These are phyloP conservation scores for Phyllotis vaccarum DNA, from an alignment of 2,797 vertebrate genomes.

Conservation along the genomic window DNA sequence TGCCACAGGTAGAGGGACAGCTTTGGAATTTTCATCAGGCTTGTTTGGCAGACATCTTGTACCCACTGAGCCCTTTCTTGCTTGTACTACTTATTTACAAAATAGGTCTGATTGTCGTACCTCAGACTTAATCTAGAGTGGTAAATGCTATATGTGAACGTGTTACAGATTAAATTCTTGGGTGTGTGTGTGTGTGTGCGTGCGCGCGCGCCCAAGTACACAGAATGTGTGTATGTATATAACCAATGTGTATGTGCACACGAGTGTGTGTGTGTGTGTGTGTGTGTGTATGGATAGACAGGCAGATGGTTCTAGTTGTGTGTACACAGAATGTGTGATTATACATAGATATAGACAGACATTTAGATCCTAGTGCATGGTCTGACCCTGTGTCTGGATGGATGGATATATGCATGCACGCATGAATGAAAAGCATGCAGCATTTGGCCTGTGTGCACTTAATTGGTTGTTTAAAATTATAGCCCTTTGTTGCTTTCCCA, in stretches of 20 bases:
- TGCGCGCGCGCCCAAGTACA: not conserved
- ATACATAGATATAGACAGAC: not conserved
- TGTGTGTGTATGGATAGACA: not conserved
- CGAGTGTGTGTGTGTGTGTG: no score
- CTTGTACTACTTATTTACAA: not conserved
- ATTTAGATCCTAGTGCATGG: not conserved
- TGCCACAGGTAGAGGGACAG: not conserved
- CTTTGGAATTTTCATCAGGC: not conserved
- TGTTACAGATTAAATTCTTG: not conserved
- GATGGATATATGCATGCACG: not conserved
- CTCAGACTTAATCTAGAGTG: not conserved
- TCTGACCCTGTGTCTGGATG: not conserved
- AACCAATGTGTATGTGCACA: not conserved
- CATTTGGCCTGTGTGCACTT: not conserved
- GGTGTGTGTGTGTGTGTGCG: not conserved
- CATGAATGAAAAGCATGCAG: no score
- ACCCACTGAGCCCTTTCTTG: not conserved
- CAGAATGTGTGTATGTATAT: not conserved
- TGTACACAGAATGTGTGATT: not conserved
- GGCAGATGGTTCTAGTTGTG: not conserved
- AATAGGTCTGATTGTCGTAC: not conserved
- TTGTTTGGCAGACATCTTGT: not conserved
- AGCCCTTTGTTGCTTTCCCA: not conserved
- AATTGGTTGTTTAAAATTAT: not conserved
- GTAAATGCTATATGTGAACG: not conserved